Evolutionary conservation across 2,797 vertebrate genomes (phyloP).

Genomic region (Cheirogaleus major): DNA sequence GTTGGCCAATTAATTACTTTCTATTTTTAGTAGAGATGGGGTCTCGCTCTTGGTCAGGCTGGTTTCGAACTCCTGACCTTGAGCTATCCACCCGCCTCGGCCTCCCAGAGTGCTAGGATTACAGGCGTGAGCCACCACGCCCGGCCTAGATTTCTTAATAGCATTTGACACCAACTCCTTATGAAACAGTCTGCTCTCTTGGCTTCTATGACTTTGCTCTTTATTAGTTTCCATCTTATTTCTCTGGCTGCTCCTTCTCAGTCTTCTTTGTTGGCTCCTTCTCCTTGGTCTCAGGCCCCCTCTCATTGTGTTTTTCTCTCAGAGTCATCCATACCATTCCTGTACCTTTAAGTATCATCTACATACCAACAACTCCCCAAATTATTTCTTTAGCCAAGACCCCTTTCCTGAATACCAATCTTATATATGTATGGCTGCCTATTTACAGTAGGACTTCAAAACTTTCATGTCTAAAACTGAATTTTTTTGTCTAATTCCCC

Average conservation of each 20-base stretch:
- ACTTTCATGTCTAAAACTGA: background rate
- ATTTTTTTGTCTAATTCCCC: background rate
- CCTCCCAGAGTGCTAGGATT: too few species aligned
- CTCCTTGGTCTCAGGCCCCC: background rate
- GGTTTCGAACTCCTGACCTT: too few species aligned
- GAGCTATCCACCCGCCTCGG: too few species aligned
- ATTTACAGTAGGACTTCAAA: background rate
- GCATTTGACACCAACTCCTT: background rate
- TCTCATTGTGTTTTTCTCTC: background rate
- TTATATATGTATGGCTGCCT: background rate
- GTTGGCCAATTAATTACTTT: too few species aligned
- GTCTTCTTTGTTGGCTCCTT: background rate
- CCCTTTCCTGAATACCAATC: background rate
- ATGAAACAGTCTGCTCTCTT: background rate
- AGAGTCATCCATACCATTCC: background rate
- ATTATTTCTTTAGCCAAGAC: background rate
- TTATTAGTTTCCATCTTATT: background rate
- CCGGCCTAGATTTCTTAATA: background rate
- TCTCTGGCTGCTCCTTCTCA: background rate
- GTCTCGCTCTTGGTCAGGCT: too few species aligned
- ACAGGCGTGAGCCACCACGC: too few species aligned
- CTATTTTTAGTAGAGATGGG: too few species aligned
- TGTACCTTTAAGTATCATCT: background rate
- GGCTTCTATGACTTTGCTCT: background rate
- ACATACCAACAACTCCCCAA: background rate